Base-by-base conservation (phyloP, 2,113 vertebrate genomes). In the Onychostoma macrolepis region DNA sequence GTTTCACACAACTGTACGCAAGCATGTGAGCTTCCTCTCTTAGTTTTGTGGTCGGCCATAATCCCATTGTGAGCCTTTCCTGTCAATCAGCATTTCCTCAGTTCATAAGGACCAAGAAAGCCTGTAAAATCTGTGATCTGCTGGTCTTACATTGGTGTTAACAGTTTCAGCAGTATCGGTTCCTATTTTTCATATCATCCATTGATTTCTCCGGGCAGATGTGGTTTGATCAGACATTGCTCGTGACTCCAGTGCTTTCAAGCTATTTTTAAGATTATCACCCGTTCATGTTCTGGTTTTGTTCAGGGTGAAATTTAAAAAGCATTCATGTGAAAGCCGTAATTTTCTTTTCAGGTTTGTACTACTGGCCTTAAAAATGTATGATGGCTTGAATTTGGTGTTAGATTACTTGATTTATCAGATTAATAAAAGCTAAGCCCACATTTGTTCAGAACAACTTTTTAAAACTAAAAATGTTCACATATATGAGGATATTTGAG, bases 41-140 rank as follows among this genome's bases (percentile, higher is more conserved):
- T 83, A 50, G 41, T 69, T 71, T 71, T 33, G 81, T 53, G 84
- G 61, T 83, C 45, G 28, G 63, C 63, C 80, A 82, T 82, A 33
- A 71, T 50, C 43, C 65, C 63, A 83, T 83, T 48, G 43, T 71
- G 26, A 78, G 75, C 26, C 76, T 78, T 78, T 78, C 76, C 76
- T 78, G 48, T 78, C 76, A 53, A 4, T 78, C 76, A 33, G 41
- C 43, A 36, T 83, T 83, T 83, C 43, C 28, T 83, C 63, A 50
- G 43, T 33, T 83, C 65, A 50, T 33, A 78, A 17, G 76, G 76
- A 69, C 43, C 53, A 81, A 81, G 36, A 67, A 28, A 83, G 26
- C 15, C 41, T 50, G 43, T 48, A 15, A 50, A 83, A 36, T 48
- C 80, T 67, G 17, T 28, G 33, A 80, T 26, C 78, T 80, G 77